phyloP scores from a whole-genome alignment of 2,888 invertebrate genomes.

The Schizaphis graminum region DNA sequence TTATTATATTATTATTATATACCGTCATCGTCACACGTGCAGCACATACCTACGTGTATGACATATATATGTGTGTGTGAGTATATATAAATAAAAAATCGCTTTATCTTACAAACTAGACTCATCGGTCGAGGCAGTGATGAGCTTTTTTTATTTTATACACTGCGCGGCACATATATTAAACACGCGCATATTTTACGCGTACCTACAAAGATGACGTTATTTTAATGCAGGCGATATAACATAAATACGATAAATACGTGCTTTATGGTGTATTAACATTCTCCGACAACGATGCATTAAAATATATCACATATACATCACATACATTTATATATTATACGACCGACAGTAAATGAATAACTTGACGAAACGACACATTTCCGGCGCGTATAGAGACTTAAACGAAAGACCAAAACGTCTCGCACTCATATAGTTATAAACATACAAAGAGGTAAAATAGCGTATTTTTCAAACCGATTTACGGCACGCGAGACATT shows the following conservation, averaged over 20 bases:
- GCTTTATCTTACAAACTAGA: slow-evolving; percentile 8
- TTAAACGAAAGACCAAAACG: not conserved
- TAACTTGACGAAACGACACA: slow-evolving; percentile 29
- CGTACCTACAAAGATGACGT: not conserved
- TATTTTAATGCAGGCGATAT: not conserved
- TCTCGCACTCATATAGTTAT: not conserved
- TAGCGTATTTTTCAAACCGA: not conserved
- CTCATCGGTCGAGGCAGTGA: not conserved
- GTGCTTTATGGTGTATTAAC: slow-evolving; percentile 28
- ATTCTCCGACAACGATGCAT: not conserved
- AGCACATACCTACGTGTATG: not conserved
- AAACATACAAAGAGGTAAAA: too few species aligned
- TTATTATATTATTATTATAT: slow-evolving; percentile 11
- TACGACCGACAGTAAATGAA: slow-evolving; percentile 22
- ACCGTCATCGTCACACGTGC: not conserved
- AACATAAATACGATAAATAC: not conserved
- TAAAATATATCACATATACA: not conserved
- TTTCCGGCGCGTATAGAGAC: not conserved
- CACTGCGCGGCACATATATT: not conserved
- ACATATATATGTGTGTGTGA: not conserved
- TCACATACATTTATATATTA: not conserved
- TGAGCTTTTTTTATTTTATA: not conserved
- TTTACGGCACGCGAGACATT: not conserved
- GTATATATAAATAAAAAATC: not conserved
- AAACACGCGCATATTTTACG: not conserved